Evolutionary conservation across 2,888 invertebrate genomes (phyloP).

Genomic region (Tanytarsus gracilentus): DNA sequence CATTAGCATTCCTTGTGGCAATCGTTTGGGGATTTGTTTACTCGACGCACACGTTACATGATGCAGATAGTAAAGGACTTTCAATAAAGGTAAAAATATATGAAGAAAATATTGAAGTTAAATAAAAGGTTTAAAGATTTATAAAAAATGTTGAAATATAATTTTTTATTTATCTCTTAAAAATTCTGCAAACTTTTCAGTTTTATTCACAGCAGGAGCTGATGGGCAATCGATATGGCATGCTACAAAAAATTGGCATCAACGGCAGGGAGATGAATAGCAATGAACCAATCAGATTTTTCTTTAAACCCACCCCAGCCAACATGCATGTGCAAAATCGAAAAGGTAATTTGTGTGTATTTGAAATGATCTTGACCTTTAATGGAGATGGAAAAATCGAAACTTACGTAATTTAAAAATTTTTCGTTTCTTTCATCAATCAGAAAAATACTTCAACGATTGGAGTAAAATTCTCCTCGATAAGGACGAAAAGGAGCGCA

Average conservation of each 20-base stretch:
- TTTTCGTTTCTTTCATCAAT: no score
- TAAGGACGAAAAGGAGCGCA: constrained; percentile 29
- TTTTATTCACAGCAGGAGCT: neutral
- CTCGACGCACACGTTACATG: constrained; percentile 32
- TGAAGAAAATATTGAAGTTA: no score
- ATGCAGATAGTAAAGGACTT: neutral
- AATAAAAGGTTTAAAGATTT: no score
- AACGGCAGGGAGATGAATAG: neutral
- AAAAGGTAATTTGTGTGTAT: neutral
- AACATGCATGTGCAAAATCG: neutral
- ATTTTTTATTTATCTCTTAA: no score
- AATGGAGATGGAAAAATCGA: neutral
- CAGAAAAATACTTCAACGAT: constrained; percentile 25
- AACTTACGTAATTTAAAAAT: neutral
- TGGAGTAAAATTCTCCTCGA: constrained; percentile 25
- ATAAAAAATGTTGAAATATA: no score
- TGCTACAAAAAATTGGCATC: constrained; percentile 1
- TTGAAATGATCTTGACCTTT: neutral
- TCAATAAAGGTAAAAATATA: constrained; percentile 14
- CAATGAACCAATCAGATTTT: neutral
- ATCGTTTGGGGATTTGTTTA: constrained; percentile 42
- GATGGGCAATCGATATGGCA: neutral
- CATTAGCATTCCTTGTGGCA: constrained; percentile 37
- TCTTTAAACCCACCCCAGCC: constrained; percentile 6
- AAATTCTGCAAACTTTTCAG: neutral